A percentile compares a stretch with the other conserved stretches of the same genome.
Conservation (phyloP, 2,113 vertebrate species). For the Neofelis nebulosa region DNA sequence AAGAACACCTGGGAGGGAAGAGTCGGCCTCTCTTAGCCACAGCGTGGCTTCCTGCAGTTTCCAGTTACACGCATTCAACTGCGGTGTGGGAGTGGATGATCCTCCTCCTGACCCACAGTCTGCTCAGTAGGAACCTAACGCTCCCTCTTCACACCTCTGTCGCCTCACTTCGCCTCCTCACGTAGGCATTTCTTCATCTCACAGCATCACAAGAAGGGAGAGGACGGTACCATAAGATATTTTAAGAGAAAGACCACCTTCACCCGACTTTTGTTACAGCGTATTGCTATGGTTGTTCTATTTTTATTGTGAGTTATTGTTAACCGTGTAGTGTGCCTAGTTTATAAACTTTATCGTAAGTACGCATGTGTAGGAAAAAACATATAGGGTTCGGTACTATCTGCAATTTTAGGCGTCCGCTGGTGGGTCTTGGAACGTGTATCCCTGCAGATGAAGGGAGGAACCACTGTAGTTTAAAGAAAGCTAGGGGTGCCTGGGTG, state of each 20-base stretch:
- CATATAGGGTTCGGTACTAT: neutral
- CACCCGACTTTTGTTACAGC: neutral
- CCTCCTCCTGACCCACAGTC: neutral
- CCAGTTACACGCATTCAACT: neutral
- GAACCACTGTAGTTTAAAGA: neutral
- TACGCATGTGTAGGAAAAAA: neutral
- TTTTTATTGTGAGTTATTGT: neutral
- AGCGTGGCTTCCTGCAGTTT: neutral
- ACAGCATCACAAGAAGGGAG: neutral
- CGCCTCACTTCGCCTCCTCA: neutral
- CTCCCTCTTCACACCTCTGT: neutral
- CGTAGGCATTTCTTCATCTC: neutral
- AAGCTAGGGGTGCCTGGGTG: neutral
- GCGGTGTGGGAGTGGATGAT: neutral
- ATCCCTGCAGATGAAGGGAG: neutral
- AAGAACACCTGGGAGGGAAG: conserved; percentile 28
- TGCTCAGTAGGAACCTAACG: neutral
- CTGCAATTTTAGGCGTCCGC: neutral
- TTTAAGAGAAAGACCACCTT: neutral
- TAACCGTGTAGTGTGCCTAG: neutral
- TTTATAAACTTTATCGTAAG: neutral
- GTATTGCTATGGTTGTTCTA: neutral
- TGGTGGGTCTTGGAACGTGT: neutral
- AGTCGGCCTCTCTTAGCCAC: neutral
- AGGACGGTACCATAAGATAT: neutral